phyloP scores from a whole-genome alignment of 1,140 invertebrate genomes.

The Brachionus paranguensis region DNA sequence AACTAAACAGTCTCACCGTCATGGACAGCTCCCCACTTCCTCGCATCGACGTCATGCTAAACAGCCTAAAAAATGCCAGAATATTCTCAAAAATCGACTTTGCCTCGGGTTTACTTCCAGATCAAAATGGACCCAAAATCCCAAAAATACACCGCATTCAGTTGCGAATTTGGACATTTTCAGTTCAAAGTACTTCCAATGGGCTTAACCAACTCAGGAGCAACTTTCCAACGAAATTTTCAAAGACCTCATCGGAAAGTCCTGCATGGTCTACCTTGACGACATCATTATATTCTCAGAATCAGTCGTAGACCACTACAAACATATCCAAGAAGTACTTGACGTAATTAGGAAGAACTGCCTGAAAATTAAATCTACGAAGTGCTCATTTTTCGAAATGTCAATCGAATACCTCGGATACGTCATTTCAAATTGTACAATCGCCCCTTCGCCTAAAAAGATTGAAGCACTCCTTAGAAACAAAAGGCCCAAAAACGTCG shows the following conservation, averaged over 20 bases:
- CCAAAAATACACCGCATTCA: conserved; percentile 42
- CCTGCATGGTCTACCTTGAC: neutral
- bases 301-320: neutral
- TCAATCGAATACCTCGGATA: conserved; percentile 51
- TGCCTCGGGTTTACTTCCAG: neutral
- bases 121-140: neutral
- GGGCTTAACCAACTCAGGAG: conserved; percentile 27
- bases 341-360: conserved; percentile 42
- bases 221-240: conserved; percentile 39
- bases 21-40: neutral
- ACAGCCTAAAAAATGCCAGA: neutral
- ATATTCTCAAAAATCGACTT: neutral
- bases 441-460: conserved; percentile 4
- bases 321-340: neutral
- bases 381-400: conserved; percentile 51
- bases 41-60: conserved; percentile 24
- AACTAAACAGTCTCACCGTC: neutral
- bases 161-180: conserved; percentile 31
- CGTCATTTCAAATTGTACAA: conserved; percentile 40
- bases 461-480: neutral
- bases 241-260: neutral
- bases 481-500: neutral
- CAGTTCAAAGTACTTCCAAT: conserved; percentile 39
- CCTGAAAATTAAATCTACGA: conserved; percentile 53
- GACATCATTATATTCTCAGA: conserved; percentile 3